These are phyloP conservation scores for Acanthiza pusilla DNA, from an alignment of 2,797 vertebrate genomes.

Conservation along the genomic window DNA sequence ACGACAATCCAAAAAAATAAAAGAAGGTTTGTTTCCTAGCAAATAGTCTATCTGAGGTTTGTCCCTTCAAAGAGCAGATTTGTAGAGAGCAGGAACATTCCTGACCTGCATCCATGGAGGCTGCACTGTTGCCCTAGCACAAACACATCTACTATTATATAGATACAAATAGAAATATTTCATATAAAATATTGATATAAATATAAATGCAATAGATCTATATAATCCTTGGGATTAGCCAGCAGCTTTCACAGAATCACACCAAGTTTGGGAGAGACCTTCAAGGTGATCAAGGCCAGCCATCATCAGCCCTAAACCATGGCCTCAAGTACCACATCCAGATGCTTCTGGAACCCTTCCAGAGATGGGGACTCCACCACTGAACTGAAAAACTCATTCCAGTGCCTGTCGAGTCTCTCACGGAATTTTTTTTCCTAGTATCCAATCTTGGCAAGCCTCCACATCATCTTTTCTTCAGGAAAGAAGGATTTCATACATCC, in stretches of 20 bases:
- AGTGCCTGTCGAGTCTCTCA: neutral
- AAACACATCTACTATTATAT: fast-evolving
- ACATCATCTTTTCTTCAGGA: neutral
- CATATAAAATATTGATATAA: no score
- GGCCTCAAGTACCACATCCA: neutral
- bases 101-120: neutral
- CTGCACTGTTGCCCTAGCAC: neutral
- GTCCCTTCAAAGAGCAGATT: neutral
- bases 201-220: no score
- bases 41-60: neutral
- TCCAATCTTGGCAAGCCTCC: neutral
- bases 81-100: fast-evolving
- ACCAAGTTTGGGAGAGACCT: neutral
- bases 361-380: neutral
- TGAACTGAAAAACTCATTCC: neutral
- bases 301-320: neutral
- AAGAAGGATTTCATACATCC: neutral
- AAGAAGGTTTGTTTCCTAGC: neutral
- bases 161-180: no score
- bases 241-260: neutral
- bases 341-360: neutral
- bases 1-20: neutral
- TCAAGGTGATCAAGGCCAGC: neutral
- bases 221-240: neutral
- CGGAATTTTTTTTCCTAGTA: neutral